phyloP scores from a whole-genome alignment of 2,888 invertebrate species.

The Ceraclea dissimilis region DNA sequence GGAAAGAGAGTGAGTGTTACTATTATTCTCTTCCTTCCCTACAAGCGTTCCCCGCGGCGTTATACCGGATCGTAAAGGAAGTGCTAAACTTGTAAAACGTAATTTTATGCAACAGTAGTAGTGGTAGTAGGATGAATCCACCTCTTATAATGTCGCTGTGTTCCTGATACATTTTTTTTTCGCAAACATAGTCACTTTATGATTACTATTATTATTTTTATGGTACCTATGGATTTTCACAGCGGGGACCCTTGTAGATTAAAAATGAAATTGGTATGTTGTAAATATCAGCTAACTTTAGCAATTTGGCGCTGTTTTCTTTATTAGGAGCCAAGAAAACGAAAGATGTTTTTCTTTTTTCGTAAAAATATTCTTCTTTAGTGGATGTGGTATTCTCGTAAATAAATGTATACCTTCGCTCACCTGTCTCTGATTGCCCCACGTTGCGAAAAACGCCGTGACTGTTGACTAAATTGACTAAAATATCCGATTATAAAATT shows the following conservation, averaged over 20 bases:
- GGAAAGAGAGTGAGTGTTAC: slow-evolving; percentile 7
- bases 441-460: no score
- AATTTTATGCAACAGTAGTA: slow-evolving; percentile 25
- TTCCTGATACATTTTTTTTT: slow-evolving; percentile 4
- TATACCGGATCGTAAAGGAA: slow-evolving; percentile 24
- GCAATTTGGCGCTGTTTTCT: not conserved
- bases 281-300: not conserved
- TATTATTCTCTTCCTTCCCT: slow-evolving; percentile 11
- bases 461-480: no score
- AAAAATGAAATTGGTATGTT: slow-evolving; percentile 23
- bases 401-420: no score
- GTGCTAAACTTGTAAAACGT: slow-evolving; percentile 27
- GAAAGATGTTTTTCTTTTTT: not conserved
- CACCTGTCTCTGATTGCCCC: no score
- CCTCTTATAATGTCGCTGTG: slow-evolving; percentile 6
- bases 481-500: no score
- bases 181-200: no score
- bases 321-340: not conserved
- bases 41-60: slow-evolving; percentile 15
- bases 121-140: slow-evolving; percentile 1
- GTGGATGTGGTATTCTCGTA: slow-evolving; percentile 24
- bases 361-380: slow-evolving; percentile 15
- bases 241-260: slow-evolving; percentile 20
- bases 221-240: not conserved
- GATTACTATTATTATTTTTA: slow-evolving; percentile 4